Evolutionary conservation across 2,888 invertebrate genomes (phyloP), one percentile per base, ranked within the genome.

Genomic region (Protonemura montana): DNA sequence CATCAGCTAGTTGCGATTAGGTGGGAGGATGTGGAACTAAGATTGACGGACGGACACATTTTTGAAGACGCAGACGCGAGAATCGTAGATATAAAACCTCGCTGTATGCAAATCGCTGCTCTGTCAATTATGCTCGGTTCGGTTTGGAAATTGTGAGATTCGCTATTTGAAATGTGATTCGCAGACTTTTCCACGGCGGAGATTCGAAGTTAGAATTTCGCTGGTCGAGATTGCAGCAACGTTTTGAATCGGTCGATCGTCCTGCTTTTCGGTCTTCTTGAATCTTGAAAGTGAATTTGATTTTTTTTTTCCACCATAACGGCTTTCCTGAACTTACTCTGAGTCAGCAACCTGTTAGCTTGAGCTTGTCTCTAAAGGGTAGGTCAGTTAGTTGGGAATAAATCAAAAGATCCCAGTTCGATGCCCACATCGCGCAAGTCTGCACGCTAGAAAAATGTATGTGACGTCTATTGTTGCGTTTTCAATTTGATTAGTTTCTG

Each of bases 1-100:
- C 86, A 26, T 42, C 86, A 29, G 83, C 82, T 83, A 83, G 35
- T 16, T n/a, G 82, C 82, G 82, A 83, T 83, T 83, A 83, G 30
- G 82, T 41, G 82, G 82, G 82, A 41, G 82, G 35, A n/a, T 83
- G 26, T 30, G 41, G 82, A 83, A 83, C 82, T 83, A 83, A 41
- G 82, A 83, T 83, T 83, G 82, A 83, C 29, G 42, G 78, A 78
- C 78, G 27, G 59, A 59, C 59, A 59, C 59, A 59, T 59, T 59
- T 59, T 21, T 59, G 59, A 59, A 59, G 59, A 59, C 59, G 59
- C 59, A 59, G 59, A 59, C 59, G 59, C 59, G 35, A 59, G 59
- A 59, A 10, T 59, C 1, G 3, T 2, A 59, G 7, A 21, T 59
- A 35, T 6, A 10, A 35, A 35, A 3, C 35, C 35, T 35, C 35